Base-by-base conservation (phyloP, 2,113 vertebrate species). In the Acanthisitta chloris region DNA sequence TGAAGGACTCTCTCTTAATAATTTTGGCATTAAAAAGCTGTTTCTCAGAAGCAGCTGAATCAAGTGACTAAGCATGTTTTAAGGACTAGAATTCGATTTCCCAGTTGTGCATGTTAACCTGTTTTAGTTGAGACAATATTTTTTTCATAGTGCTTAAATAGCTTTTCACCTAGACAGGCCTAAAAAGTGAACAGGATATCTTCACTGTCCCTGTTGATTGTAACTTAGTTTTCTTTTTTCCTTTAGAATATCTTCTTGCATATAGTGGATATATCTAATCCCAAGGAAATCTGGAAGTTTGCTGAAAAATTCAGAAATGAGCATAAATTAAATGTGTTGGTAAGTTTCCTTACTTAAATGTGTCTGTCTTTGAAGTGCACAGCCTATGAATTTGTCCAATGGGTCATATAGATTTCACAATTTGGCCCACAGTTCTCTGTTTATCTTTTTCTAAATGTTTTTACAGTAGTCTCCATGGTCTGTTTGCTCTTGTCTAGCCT, bases 231-330 rank as follows among this genome's bases (percentile, higher is more conserved):
- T 76, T 74, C 40, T 40, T 55, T 90, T 57, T 33, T 43, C n/a
- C 6, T 94, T 86, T 88, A 99, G 98, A 98, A 98, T 46, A 92
- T 99, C 51, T 98, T 98, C 77, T 78, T 99, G 72, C 98, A 99
- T 72, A 81, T 98, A 40, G 92, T 98, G 88, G 98, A 98, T 96
- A 97, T 99, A 94, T 99, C 98, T 69, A 97, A 96, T 66, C 97
- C 98, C 17, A 98, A 95, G 74, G 97, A 98, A 86, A 98, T 99
- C 59, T 99, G 98, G 98, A 98, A 98, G 71, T 99, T 99, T 95
- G 98, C 97, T 33, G 98, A 97, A 95, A 97, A 90, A 85, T 99
- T 99, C 94, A 97, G 77, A 36, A 95, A 97, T 33, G 97, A 96
- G 36, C 97, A 99, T 97, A 92, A 86, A 36, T 84, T 99, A 14